Evolutionary conservation across 2,113 vertebrate species (phyloP).

Genomic region (Apistogramma diplotaenia): DNA sequence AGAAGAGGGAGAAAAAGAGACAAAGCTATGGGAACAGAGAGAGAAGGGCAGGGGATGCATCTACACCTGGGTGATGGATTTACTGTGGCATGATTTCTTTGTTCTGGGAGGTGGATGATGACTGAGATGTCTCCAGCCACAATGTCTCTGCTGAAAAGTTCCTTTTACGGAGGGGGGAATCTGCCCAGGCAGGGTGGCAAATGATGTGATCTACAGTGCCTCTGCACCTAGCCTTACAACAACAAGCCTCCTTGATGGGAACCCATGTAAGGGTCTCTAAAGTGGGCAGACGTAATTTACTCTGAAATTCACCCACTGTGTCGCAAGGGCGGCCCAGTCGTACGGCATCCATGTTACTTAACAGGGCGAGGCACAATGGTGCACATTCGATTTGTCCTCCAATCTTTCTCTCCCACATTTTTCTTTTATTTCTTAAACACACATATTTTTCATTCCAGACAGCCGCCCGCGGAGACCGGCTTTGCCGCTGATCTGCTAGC

Average conservation of each 20-base stretch:
- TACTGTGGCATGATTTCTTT: slow-evolving; percentile 62
- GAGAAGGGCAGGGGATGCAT: slow-evolving; percentile 35
- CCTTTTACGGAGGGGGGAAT: slow-evolving; percentile 15
- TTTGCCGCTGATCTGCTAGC: slow-evolving; percentile 25
- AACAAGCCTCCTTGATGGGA: slow-evolving; percentile 24
- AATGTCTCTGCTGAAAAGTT: slow-evolving; percentile 44
- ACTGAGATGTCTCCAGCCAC: slow-evolving; percentile 28
- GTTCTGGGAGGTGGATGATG: slow-evolving; percentile 55
- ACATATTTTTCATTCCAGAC: slow-evolving; percentile 37
- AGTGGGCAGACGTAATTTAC: slow-evolving; percentile 42
- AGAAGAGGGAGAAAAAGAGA: slow-evolving; percentile 21
- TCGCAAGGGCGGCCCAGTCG: slow-evolving; percentile 21
- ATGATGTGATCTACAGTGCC: slow-evolving; percentile 50
- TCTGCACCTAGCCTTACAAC: slow-evolving; percentile 30
- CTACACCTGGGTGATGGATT: slow-evolving; percentile 71
- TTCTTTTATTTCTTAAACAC: slow-evolving; percentile 43
- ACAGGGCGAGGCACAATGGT: background rate
- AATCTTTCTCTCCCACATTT: slow-evolving; percentile 31
- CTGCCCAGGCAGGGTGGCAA: slow-evolving; percentile 41
- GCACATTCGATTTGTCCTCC: slow-evolving; percentile 57
- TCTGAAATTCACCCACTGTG: slow-evolving; percentile 36
- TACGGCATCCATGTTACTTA: slow-evolving; percentile 42
- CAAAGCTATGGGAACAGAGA: slow-evolving; percentile 16
- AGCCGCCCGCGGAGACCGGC: slow-evolving; percentile 37
- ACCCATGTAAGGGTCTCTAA: slow-evolving; percentile 10